Evolutionary conservation across 2,797 vertebrate genomes (phyloP).

Genomic region (Pempheris klunzingeri): DNA sequence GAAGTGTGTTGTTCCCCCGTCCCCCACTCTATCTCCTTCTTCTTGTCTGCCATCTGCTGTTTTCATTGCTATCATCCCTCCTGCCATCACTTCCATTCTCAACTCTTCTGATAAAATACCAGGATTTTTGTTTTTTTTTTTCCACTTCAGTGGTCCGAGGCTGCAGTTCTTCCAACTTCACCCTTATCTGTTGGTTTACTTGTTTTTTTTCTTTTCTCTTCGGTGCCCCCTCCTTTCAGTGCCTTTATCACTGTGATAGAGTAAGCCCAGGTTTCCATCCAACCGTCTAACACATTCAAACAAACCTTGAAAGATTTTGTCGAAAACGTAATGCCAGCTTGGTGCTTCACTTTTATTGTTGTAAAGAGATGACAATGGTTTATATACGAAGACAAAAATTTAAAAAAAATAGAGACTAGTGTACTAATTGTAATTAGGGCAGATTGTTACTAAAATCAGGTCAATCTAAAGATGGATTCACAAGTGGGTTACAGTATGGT

Average conservation of each 20-base stretch:
- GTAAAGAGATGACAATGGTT: neutral
- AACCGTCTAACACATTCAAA: slow-evolving; percentile 8
- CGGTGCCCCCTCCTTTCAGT: slow-evolving; percentile 11
- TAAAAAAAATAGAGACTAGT: neutral
- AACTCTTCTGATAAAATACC: slow-evolving; percentile 51
- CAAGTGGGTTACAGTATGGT: too few relatives aligned
- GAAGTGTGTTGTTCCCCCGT: neutral
- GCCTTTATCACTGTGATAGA: slow-evolving; percentile 47
- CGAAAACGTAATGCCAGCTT: slow-evolving; percentile 13
- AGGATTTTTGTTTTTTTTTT: slow-evolving; percentile 3
- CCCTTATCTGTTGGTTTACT: slow-evolving; percentile 44
- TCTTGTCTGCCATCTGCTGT: slow-evolving; percentile 28
- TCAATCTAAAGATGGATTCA: neutral
- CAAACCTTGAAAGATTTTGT: neutral
- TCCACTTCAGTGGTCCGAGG: slow-evolving; percentile 41
- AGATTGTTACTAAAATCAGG: neutral
- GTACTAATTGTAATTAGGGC: neutral
- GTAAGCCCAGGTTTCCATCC: slow-evolving; percentile 18
- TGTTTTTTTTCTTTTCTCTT: slow-evolving; percentile 5
- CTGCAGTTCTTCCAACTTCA: slow-evolving; percentile 10
- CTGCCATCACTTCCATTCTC: slow-evolving; percentile 22
- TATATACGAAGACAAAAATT: neutral
- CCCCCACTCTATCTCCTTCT: neutral
- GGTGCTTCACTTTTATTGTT: neutral
- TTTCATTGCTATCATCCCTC: slow-evolving; percentile 6